Evolutionary conservation across 1,140 invertebrate species (phyloP), one percentile per base, ranked within the genome.

Genomic region (Drosophila melanica): DNA sequence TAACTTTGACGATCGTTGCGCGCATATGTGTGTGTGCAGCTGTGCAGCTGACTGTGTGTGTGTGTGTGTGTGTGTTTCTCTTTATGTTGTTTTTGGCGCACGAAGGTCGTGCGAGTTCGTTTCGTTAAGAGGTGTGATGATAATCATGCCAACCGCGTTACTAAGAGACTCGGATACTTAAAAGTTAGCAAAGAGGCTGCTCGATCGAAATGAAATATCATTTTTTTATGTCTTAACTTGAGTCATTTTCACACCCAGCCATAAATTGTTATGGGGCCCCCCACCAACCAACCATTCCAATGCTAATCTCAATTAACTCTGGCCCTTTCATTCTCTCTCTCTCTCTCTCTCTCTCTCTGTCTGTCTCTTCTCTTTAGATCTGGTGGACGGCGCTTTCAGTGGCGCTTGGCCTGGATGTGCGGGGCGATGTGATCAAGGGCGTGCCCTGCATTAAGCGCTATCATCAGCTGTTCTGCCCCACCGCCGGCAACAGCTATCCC

Each of bases 401-500:
- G 77, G 96, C 96, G 47, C 92, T 97, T 75, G 96, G 96, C 30
- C 93, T 97, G 82, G 96, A 97, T 92, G 94, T 97, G 16, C 94
- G 95, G 72, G 97, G 96, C 63, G 96, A 97, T 92, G 94, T 97
- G 58, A 96, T 97, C 73, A 94, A 95, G 92, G 97, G 97, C 77
- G 95, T 96, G 73, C 97, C 97, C 30, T 98, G 97, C 91, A 96
- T 98, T 72, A 97, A 97, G 92, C 93, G 95, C 77, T 94, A 96
- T 90, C 96, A 97, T 93, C 97, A 98, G 92, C 93, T 98, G 23
- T 98, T 97, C 92, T 98, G 97, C 93, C 96, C 97, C 30, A 97
- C 96, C 23, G 96, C 97, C 64, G 97, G 97, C 74, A 97, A 96
- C 87, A 95, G 95, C 33, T 98, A 98, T 93, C 97, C 97, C 75